A percentile compares a stretch with the other conserved stretches of the same genome.
Evolutionary conservation across 2,888 invertebrate species (phyloP).

Genomic region (Sinhomidia bicolor): DNA sequence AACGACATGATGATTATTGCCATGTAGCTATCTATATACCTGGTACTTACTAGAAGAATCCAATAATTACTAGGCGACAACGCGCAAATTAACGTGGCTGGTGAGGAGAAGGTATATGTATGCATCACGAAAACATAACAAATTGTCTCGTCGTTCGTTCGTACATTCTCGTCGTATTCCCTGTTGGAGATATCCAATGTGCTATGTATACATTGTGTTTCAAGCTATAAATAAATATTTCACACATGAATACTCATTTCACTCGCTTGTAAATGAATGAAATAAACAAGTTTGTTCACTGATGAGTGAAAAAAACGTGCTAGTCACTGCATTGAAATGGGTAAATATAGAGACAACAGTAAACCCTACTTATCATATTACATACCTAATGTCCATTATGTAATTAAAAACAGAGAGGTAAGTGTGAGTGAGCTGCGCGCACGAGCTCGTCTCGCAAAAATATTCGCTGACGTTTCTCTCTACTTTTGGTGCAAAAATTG

Average conservation of each 20-base stretch:
- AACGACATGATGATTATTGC: neutral
- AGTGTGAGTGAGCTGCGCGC: neutral
- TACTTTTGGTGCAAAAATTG: neutral
- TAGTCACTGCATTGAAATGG: neutral
- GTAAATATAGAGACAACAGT: neutral
- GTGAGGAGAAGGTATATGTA: neutral
- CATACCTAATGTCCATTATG: no score
- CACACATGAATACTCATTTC: constrained; percentile 28
- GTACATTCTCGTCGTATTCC: no score
- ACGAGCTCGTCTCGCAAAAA: neutral
- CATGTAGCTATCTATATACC: neutral
- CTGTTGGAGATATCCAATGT: neutral
- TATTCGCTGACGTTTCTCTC: neutral
- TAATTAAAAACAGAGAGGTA: neutral
- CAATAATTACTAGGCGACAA: constrained; percentile 30
- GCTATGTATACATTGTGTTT: neutral
- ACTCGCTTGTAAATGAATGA: neutral
- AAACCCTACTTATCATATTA: neutral
- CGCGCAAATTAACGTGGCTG: neutral
- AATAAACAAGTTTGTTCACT: constrained; percentile 23
- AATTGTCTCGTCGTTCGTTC: no score
- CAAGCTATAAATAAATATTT: constrained; percentile 27
- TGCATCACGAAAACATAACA: neutral
- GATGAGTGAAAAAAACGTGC: constrained; percentile 37
- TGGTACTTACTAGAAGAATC: neutral